Evolutionary conservation across 2,113 vertebrate species (phyloP).

Genomic region (Daphoenositta chrysoptera): DNA sequence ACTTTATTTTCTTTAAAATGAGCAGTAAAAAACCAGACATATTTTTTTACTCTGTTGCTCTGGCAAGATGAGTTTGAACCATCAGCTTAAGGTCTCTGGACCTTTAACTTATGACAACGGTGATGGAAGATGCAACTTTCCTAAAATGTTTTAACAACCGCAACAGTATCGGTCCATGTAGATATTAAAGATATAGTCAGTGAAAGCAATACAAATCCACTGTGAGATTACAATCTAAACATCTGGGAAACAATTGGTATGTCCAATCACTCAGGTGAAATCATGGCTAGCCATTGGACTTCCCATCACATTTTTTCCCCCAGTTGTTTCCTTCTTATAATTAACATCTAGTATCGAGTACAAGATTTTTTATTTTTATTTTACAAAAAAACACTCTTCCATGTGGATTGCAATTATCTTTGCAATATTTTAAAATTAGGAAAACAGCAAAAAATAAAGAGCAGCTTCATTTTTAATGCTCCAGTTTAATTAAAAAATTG

Average conservation of each 20-base stretch:
- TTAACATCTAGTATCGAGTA: constrained; percentile 17
- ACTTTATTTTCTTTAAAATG: constrained; percentile 66
- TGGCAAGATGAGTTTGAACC: constrained; percentile 55
- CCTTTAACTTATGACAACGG: constrained; percentile 39
- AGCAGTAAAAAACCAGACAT: constrained; percentile 33
- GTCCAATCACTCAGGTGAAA: constrained; percentile 29
- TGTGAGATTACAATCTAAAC: neutral
- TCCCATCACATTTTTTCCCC: neutral
- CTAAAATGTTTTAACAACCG: constrained; percentile 28
- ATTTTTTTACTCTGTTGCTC: constrained; percentile 55
- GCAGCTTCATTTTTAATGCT: constrained; percentile 47
- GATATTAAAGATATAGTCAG: constrained; percentile 70
- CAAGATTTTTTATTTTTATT: neutral
- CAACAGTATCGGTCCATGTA: neutral
- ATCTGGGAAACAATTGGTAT: constrained; percentile 27
- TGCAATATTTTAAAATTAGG: constrained; percentile 61
- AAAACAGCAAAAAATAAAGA: constrained; percentile 45
- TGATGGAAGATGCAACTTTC: constrained; percentile 55
- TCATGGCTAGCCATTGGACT: constrained; percentile 22
- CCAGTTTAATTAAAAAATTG: constrained; percentile 64
- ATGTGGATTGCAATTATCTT: constrained; percentile 48
- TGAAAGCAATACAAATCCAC: constrained; percentile 56
- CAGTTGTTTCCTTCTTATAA: constrained; percentile 53
- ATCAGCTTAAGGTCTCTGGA: constrained; percentile 20
- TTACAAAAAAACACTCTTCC: constrained; percentile 19